Evolutionary conservation across 30 jellyfish, hydroid and myxozoan genomes (phyloP).

Genomic region (Chrysaora quinquecirrha): DNA sequence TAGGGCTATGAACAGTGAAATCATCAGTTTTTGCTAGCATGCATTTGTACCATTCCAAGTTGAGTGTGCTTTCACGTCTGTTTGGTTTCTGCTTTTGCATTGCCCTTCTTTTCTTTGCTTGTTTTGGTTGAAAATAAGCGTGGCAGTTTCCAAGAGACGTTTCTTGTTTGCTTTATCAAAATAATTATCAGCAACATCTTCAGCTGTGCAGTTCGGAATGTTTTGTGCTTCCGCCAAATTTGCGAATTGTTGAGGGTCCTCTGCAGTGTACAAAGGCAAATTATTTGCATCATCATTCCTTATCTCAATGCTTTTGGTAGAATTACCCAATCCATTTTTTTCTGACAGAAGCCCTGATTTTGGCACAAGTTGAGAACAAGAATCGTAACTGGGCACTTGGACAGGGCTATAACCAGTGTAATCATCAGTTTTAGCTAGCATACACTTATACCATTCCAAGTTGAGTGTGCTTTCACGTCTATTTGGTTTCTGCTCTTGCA

Average conservation of each 20-base stretch:
- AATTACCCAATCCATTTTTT: no score
- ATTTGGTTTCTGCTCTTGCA: background rate
- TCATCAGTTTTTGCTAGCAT: background rate
- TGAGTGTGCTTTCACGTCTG: background rate
- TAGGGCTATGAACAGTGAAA: no score
- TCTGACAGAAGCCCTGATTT: no score
- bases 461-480: background rate
- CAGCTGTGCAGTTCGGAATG: background rate
- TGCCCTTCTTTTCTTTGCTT: background rate
- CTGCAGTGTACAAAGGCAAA: no score
- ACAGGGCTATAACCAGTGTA: no score
- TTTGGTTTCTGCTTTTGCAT: background rate
- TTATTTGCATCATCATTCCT: no score
- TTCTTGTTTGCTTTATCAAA: background rate
- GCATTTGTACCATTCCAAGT: background rate
- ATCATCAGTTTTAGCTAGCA: background rate
- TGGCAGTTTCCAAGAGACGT: background rate
- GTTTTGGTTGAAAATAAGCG: background rate
- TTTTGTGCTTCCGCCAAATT: background rate
- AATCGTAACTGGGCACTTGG: no score
- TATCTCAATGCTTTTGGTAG: no score
- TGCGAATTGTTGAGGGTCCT: no score
- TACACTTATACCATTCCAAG: background rate
- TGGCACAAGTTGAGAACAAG: no score
- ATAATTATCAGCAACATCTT: constrained; percentile 4